phyloP scores from a whole-genome alignment of 2,113 vertebrate genomes.

The Hiodon tergisus region DNA sequence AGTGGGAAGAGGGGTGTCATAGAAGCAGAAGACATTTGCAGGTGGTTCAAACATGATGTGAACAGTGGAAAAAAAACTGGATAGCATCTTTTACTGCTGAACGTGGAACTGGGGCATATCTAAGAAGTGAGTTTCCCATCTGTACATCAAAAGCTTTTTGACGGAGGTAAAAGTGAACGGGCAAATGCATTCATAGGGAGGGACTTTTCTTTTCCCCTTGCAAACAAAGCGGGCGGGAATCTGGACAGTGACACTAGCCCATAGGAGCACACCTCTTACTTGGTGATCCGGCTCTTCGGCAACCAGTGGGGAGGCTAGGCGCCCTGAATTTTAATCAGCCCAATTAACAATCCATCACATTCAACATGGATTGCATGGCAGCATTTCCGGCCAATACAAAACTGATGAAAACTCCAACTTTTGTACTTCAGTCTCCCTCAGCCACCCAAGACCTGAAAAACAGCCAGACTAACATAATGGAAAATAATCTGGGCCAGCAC shows the following conservation, averaged over 20 bases:
- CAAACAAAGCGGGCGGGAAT: neutral
- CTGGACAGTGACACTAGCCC: neutral
- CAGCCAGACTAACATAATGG: constrained; percentile 52
- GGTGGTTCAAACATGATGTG: neutral
- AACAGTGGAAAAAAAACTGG: neutral
- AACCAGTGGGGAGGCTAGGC: neutral
- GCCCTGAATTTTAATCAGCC: neutral
- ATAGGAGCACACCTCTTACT: neutral
- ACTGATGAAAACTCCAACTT: constrained; percentile 40
- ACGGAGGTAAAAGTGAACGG: neutral
- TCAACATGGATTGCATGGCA: constrained; percentile 14
- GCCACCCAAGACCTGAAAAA: constrained; percentile 29
- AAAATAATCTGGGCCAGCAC: constrained; percentile 51
- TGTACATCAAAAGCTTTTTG: neutral
- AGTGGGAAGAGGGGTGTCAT: neutral
- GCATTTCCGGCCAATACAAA: constrained; percentile 47
- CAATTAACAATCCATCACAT: neutral
- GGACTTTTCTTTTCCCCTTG: neutral
- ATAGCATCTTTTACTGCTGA: neutral
- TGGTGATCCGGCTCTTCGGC: too few species aligned
- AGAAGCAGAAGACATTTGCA: neutral
- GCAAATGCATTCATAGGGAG: neutral
- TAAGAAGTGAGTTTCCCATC: neutral
- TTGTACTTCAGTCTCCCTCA: constrained; percentile 11
- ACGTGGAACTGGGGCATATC: neutral